Evolutionary conservation across 2,888 invertebrate genomes (phyloP).

Genomic region (Arenicola marina): DNA sequence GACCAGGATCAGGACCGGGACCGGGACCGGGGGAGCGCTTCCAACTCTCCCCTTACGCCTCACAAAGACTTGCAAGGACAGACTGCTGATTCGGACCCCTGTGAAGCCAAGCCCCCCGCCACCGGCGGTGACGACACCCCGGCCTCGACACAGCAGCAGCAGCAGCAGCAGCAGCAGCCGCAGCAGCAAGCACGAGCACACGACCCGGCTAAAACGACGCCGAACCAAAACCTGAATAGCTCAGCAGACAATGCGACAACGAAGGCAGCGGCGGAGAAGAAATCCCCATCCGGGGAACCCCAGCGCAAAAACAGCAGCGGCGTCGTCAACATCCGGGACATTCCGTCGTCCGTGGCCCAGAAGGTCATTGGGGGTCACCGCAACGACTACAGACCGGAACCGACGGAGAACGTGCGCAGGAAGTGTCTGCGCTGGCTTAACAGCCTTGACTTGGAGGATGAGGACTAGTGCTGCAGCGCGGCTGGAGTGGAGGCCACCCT

Average conservation of each 20-base stretch:
- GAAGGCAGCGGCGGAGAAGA: background rate
- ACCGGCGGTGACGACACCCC: background rate
- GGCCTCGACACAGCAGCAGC: background rate
- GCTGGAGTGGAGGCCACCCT: too few species aligned
- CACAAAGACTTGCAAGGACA: background rate
- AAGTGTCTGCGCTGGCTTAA: conserved; percentile 15
- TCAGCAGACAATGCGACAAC: background rate
- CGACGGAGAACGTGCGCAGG: background rate
- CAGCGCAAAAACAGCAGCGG: background rate
- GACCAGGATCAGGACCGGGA: background rate
- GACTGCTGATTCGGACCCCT: background rate
- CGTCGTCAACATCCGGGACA: conserved; percentile 7
- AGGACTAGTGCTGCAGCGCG: too few species aligned
- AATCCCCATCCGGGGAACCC: background rate
- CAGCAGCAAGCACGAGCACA: too few species aligned
- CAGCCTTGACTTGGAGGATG: conserved; percentile 6
- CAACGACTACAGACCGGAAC: background rate
- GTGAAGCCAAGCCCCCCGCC: background rate
- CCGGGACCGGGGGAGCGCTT: background rate
- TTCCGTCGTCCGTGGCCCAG: background rate
- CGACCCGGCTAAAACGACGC: too few species aligned
- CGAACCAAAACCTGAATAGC: background rate
- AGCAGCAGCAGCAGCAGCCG: background rate
- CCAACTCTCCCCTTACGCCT: background rate
- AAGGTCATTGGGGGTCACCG: background rate